A percentile compares a stretch with the other conserved stretches of the same genome.
Evolutionary conservation across 2,113 vertebrate species (phyloP).

Genomic region (Malurus elegans): DNA sequence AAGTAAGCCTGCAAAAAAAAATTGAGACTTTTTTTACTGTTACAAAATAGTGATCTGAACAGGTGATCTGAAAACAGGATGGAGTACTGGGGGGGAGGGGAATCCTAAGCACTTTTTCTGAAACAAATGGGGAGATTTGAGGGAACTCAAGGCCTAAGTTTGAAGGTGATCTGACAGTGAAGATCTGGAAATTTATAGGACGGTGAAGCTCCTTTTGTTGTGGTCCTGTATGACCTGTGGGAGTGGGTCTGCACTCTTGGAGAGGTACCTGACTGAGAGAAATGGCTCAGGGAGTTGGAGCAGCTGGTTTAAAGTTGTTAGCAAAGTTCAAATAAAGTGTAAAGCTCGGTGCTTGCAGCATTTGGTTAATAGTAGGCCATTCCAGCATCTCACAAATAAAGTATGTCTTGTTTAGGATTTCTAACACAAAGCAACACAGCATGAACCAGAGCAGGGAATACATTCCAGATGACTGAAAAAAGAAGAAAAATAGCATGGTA

Average conservation of each 20-base stretch:
- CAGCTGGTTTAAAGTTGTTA: not conserved
- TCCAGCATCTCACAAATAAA: conserved; percentile 23
- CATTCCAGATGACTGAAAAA: conserved; percentile 24
- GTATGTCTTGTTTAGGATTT: conserved; percentile 22
- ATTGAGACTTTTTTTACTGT: not conserved
- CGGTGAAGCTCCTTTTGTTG: not conserved
- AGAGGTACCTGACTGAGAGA: not conserved
- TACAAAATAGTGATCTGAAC: too few relatives aligned
- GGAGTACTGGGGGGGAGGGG: not conserved
- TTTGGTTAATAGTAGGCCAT: not conserved
- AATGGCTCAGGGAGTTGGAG: not conserved
- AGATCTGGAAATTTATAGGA: not conserved
- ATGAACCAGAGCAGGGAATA: conserved; percentile 1
- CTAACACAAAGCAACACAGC: conserved; percentile 25
- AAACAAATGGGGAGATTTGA: not conserved
- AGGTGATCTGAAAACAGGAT: not conserved
- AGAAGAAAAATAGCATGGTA: conserved; percentile 1
- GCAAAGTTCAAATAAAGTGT: conserved; percentile 13
- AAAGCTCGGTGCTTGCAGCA: not conserved
- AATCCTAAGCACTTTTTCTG: not conserved
- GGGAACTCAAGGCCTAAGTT: rapidly evolving
- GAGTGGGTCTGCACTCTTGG: not conserved
- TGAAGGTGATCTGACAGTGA: not conserved
- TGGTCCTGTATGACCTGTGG: not conserved
- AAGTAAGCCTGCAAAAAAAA: not conserved